Conservation (phyloP, 2,113 vertebrate species). For the Aegithalos caudatus region DNA sequence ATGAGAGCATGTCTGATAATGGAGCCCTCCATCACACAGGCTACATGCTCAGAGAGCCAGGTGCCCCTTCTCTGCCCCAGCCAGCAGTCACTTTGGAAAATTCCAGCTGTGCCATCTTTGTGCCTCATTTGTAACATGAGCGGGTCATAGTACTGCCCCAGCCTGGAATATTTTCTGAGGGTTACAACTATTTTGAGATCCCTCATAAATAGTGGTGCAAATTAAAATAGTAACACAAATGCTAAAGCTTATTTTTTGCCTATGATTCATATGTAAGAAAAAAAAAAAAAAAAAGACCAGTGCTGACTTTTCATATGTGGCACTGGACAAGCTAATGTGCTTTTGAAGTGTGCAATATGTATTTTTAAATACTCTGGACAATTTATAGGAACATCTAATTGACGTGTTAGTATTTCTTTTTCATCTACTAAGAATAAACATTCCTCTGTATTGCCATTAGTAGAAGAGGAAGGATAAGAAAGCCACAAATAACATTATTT, state of each 20-base stretch:
- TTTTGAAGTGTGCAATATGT: background rate
- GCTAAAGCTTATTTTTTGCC: background rate
- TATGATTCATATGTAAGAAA: background rate
- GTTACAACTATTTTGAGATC: background rate
- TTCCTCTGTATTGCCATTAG: background rate
- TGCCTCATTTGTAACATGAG: background rate
- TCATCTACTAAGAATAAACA: background rate
- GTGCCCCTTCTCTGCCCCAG: background rate
- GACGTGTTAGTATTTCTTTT: background rate
- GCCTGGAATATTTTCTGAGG: background rate
- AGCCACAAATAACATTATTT: background rate
- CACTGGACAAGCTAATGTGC: background rate
- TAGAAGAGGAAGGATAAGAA: background rate
- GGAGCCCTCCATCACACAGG: background rate
- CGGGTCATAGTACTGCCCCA: background rate
- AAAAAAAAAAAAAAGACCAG: background rate
- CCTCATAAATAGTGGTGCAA: background rate
- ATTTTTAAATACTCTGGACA: background rate
- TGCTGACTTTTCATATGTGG: background rate
- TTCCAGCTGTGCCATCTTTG: background rate
- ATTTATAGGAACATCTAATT: background rate
- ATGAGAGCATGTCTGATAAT: background rate
- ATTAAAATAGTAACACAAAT: conserved; percentile 2
- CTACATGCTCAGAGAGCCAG: background rate
- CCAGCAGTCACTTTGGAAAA: background rate